These are phyloP conservation scores for Macquaria australasica DNA, from an alignment of 2,113 vertebrate genomes.

Conservation along the genomic window DNA sequence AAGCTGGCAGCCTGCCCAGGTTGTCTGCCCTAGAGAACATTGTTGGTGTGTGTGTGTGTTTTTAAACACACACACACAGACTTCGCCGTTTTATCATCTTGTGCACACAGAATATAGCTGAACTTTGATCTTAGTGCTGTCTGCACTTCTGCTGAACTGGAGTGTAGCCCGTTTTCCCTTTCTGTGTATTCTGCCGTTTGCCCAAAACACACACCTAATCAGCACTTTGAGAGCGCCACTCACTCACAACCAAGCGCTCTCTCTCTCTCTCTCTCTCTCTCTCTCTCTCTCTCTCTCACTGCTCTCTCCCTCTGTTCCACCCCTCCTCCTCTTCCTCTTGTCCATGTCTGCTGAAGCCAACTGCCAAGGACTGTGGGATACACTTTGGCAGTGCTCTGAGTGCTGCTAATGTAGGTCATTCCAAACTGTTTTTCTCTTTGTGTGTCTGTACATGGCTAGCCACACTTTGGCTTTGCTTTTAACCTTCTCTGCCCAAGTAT, in stretches of 20 bases:
- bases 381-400: conserved; percentile 66
- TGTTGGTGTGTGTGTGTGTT: conserved; percentile 12
- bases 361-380: conserved; percentile 68
- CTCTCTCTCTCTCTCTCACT: background rate
- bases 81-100: conserved; percentile 67
- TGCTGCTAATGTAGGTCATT: conserved; percentile 76
- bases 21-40: conserved; percentile 63
- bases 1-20: conserved; percentile 74
- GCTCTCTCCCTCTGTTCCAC: background rate
- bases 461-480: conserved; percentile 44
- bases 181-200: conserved; percentile 74
- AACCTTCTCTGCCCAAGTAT: conserved; percentile 40
- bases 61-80: conserved; percentile 32
- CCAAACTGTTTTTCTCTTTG: conserved; percentile 59
- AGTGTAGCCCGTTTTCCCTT: conserved; percentile 71
- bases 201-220: conserved; percentile 72
- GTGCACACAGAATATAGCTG: conserved; percentile 71
- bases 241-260: conserved; percentile 24
- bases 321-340: conserved; percentile 40
- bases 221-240: conserved; percentile 55
- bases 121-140: conserved; percentile 79
- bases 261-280: conserved; percentile 10
- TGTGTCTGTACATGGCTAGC: conserved; percentile 53
- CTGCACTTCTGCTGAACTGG: conserved; percentile 73
- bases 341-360: conserved; percentile 70